Evolutionary conservation across 2,888 invertebrate species (phyloP).

Genomic region (Hetaerina titia): DNA sequence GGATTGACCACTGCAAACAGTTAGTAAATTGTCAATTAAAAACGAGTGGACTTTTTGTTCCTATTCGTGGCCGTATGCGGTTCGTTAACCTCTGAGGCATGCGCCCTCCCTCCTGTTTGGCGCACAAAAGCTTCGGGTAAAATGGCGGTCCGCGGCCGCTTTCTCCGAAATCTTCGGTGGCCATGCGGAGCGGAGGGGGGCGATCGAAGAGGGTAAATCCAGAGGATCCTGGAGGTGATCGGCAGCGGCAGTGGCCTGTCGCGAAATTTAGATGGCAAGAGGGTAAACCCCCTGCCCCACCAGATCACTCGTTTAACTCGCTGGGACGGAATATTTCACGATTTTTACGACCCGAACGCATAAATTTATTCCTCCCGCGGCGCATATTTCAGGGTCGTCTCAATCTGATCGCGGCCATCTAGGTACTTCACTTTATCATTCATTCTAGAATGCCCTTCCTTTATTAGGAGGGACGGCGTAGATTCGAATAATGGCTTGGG

Average conservation of each 20-base stretch:
- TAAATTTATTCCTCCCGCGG: background rate
- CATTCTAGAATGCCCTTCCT: background rate
- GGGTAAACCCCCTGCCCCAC: background rate
- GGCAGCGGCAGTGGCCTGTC: background rate
- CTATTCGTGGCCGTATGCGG: conserved; percentile 23
- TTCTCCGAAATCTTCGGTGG: background rate
- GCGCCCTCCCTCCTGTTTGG: conserved; percentile 32
- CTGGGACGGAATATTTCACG: background rate
- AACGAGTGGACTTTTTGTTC: background rate
- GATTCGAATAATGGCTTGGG: background rate
- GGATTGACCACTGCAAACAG: background rate
- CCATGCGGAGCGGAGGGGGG: background rate
- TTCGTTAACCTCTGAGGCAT: conserved; percentile 51
- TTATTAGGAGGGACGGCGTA: background rate
- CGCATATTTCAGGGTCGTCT: background rate
- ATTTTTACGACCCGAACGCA: conserved; percentile 7
- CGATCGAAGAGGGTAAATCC: background rate
- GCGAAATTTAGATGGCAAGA: background rate
- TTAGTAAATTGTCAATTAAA: conserved; percentile 13
- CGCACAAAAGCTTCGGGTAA: background rate
- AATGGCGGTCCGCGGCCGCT: background rate
- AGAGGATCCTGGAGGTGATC: conserved; percentile 2
- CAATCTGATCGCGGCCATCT: background rate
- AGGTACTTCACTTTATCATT: background rate
- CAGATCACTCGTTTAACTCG: background rate